A percentile compares a stretch with the other conserved stretches of the same genome.
Evolutionary conservation across 1,140 invertebrate species (phyloP).

Genomic region (Adelges cooleyi): DNA sequence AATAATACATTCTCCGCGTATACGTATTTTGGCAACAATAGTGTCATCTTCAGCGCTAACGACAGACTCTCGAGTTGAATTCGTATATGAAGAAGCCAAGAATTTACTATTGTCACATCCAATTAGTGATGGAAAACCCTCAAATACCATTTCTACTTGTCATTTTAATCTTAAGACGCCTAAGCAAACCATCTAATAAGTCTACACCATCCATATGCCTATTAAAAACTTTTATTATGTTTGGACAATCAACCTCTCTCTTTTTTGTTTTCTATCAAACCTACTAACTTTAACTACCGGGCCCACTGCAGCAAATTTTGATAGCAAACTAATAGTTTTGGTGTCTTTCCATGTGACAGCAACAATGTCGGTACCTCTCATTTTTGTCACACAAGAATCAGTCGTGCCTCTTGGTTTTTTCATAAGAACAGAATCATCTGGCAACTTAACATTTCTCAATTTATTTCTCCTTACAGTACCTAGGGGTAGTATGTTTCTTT

Average conservation of each 20-base stretch:
- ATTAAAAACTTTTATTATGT: slow-evolving; percentile 34
- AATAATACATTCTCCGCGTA: too few species aligned
- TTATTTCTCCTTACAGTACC: neutral
- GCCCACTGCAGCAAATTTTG: slow-evolving; percentile 37
- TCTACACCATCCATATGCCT: slow-evolving; percentile 37
- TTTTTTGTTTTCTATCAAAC: slow-evolving; percentile 17
- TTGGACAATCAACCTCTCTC: slow-evolving; percentile 32
- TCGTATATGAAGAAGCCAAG: slow-evolving; percentile 35
- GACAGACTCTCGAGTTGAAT: too few species aligned
- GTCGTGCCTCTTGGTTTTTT: neutral
- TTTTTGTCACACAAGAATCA: neutral
- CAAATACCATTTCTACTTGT: slow-evolving; percentile 37
- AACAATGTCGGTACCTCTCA: neutral
- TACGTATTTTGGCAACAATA: too few species aligned
- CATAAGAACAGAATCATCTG: neutral
- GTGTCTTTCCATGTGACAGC: slow-evolving; percentile 35
- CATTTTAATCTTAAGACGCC: slow-evolving; percentile 36
- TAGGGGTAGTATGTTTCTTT: neutral
- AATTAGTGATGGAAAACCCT: slow-evolving; percentile 35
- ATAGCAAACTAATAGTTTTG: slow-evolving; percentile 38
- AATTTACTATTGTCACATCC: slow-evolving; percentile 34
- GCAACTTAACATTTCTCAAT: neutral
- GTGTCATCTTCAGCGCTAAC: too few species aligned
- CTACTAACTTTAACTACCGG: slow-evolving; percentile 34
- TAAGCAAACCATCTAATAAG: slow-evolving; percentile 37